These are phyloP conservation scores for Chromoteleia sp. DNA, from an alignment of 2,888 invertebrate genomes.

Conservation along the genomic window DNA sequence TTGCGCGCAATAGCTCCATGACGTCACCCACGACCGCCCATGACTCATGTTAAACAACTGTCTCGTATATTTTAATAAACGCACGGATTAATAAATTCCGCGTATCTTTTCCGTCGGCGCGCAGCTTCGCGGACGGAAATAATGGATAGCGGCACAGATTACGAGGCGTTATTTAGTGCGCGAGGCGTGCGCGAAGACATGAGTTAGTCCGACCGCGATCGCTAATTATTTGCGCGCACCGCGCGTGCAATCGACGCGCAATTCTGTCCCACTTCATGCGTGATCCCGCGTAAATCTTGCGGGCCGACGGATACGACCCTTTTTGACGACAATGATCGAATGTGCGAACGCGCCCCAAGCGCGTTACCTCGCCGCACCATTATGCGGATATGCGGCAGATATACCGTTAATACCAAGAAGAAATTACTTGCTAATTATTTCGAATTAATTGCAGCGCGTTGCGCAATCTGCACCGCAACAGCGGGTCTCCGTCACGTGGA, in stretches of 20 bases:
- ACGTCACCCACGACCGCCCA: conserved; percentile 51
- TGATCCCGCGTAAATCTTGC: conserved; percentile 25
- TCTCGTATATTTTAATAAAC: conserved; percentile 69
- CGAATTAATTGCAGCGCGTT: conserved; percentile 78
- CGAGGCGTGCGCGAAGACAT: conserved; percentile 45
- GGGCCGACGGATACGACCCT: conserved; percentile 26
- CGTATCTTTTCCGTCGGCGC: conserved; percentile 54
- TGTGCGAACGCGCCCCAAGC: conserved; percentile 51
- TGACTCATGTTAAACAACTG: conserved; percentile 67
- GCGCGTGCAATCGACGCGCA: conserved; percentile 43
- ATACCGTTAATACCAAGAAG: conserved; percentile 76
- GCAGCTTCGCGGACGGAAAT: conserved; percentile 51
- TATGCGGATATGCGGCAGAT: conserved; percentile 68
- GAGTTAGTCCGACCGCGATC: conserved; percentile 28
- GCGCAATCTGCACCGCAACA: conserved; percentile 56
- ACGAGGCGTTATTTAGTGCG: conserved; percentile 55
- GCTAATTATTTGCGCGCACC: conserved; percentile 48
- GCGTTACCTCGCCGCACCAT: conserved; percentile 33
- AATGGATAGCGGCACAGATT: conserved; percentile 60
- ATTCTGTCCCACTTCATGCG: conserved; percentile 10
- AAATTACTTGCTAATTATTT: conserved; percentile 80
- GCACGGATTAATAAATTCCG: conserved; percentile 69
- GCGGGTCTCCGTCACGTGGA: conserved; percentile 49
- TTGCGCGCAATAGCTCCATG: conserved; percentile 34
- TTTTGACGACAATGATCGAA: conserved; percentile 62